Percentiles rank a stretch among this genome's conserved stretches.
phyloP scores from a whole-genome alignment of 2,888 invertebrate species.

The Drosophila antonietae region DNA sequence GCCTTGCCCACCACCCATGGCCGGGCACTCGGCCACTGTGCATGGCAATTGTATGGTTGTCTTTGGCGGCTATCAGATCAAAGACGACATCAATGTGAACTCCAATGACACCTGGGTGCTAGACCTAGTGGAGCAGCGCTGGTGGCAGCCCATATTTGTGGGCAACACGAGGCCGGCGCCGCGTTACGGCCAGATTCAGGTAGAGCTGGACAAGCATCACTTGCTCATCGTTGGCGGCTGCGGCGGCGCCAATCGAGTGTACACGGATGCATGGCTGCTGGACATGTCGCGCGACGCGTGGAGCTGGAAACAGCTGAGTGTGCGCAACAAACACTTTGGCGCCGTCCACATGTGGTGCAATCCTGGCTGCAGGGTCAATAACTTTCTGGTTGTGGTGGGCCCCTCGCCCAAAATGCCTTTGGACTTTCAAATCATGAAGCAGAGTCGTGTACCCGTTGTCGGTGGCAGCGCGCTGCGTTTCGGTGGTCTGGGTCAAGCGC shows the following conservation, averaged over 20 bases:
- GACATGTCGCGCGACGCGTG: slow-evolving; percentile 89
- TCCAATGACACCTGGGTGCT: slow-evolving; percentile 96
- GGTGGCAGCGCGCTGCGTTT: slow-evolving; percentile 66
- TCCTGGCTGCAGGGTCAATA: slow-evolving; percentile 92
- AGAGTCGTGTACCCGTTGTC: slow-evolving; percentile 78
- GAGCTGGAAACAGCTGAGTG: slow-evolving; percentile 91
- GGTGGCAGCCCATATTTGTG: slow-evolving; percentile 90
- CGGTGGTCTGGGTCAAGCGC: slow-evolving; percentile 54
- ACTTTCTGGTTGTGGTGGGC: slow-evolving; percentile 90
- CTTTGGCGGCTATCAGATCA: slow-evolving; percentile 89
- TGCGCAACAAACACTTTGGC: slow-evolving; percentile 91
- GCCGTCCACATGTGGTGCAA: slow-evolving; percentile 97
- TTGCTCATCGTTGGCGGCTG: slow-evolving; percentile 94
- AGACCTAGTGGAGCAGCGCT: slow-evolving; percentile 90
- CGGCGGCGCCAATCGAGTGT: slow-evolving; percentile 93
- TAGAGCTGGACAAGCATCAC: slow-evolving; percentile 91
- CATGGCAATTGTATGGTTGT: slow-evolving; percentile 93
- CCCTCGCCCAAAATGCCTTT: slow-evolving; percentile 83
- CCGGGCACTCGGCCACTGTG: slow-evolving; percentile 96
- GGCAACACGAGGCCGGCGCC: slow-evolving; percentile 89
- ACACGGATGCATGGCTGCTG: slow-evolving; percentile 96
- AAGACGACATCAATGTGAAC: slow-evolving; percentile 85
- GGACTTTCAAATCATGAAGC: slow-evolving; percentile 84
- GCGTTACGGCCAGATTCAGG: slow-evolving; percentile 97
- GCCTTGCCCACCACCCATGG: slow-evolving; percentile 86